phyloP scores from a whole-genome alignment of 2,797 vertebrate species.

The Anguilla megastoma region DNA sequence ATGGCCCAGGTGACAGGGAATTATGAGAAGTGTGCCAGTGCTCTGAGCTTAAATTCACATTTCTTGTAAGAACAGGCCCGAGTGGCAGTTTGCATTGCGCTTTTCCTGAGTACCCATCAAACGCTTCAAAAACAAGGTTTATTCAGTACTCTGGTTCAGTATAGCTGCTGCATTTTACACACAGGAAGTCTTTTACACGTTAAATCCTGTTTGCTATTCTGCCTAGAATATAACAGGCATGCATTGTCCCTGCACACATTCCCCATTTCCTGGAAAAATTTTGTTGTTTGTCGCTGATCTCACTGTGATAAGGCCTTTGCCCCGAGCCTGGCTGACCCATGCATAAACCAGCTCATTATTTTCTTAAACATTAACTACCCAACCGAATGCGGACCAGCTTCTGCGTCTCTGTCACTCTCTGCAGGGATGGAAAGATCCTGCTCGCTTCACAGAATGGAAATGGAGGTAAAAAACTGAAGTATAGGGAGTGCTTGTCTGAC shows the following conservation, averaged over 20 bases:
- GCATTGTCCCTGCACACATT: background rate
- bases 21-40: background rate
- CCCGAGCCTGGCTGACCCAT: background rate
- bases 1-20: background rate
- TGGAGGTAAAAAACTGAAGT: background rate
- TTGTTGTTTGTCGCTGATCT: background rate
- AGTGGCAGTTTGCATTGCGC: background rate
- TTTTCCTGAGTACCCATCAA: background rate
- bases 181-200: background rate
- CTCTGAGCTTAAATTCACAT: background rate
- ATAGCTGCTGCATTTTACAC: background rate
- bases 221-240: background rate
- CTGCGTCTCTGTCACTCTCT: background rate
- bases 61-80: background rate
- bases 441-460: background rate
- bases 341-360: background rate
- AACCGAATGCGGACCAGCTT: background rate
- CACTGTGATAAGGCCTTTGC: background rate
- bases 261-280: background rate
- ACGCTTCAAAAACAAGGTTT: background rate
- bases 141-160: background rate
- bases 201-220: background rate
- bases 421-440: background rate
- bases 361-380: constrained; percentile 1
- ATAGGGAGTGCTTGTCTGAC: too few relatives aligned